Conservation (phyloP, 2,888 invertebrate species). For the Allophyes oxyacanthae region DNA sequence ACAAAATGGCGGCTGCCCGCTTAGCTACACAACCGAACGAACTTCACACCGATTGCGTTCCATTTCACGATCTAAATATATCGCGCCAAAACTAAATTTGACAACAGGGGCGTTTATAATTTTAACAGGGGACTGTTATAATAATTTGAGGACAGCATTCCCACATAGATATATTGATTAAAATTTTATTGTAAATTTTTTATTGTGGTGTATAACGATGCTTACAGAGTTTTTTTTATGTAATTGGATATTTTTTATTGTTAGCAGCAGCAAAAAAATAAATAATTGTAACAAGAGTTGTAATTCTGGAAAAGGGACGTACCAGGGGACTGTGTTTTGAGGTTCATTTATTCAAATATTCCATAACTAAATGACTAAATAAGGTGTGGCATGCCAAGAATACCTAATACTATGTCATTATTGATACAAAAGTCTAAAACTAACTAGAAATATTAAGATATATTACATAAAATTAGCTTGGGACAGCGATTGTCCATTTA, state of each 20-base stretch:
- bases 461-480: no score
- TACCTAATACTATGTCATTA: no score
- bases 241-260: neutral
- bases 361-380: no score
- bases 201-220: neutral
- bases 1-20: no score
- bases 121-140: neutral
- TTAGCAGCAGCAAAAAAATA: neutral
- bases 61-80: neutral
- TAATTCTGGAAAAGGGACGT: neutral
- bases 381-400: no score
- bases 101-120: neutral
- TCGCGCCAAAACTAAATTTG: neutral
- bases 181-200: neutral
- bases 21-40: neutral
- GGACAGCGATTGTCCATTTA: no score
- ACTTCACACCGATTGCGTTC: neutral
- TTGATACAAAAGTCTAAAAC: no score
- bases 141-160: slow-evolving; percentile 1
- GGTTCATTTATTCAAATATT: no score
- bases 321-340: no score
- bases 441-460: no score
- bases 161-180: neutral
- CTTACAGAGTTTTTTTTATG: neutral
- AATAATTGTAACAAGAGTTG: neutral